phyloP scores from a whole-genome alignment of 1,140 invertebrate species.

The Sycobia sp. region DNA sequence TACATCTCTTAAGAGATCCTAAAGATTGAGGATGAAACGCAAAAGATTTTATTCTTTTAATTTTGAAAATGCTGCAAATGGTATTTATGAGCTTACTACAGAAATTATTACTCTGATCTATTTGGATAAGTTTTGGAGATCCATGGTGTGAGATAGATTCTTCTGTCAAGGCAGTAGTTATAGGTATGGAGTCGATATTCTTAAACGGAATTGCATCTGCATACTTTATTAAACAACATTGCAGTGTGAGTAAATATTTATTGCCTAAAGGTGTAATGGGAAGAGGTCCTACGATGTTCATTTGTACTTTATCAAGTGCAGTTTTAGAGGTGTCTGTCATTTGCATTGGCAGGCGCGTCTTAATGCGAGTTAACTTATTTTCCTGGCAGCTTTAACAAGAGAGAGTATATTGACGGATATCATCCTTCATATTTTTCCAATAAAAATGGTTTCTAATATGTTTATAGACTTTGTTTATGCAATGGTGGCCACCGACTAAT shows the following conservation, averaged over 20 bases:
- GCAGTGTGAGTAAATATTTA: constrained; percentile 45
- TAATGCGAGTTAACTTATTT: constrained; percentile 32
- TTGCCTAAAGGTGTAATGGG: constrained; percentile 37
- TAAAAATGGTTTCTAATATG: constrained; percentile 47
- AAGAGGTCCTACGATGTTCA: constrained; percentile 41
- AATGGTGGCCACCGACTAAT: constrained; percentile 41
- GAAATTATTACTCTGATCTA: constrained; percentile 45
- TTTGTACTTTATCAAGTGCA: constrained; percentile 35
- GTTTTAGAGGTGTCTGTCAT: constrained; percentile 36
- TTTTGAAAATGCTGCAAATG: constrained; percentile 39
- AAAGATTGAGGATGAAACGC: constrained; percentile 33
- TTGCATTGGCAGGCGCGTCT: constrained; percentile 29
- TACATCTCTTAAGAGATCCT: constrained; percentile 28
- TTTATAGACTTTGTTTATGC: constrained; percentile 46
- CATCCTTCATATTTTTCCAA: constrained; percentile 50
- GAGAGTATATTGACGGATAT: constrained; percentile 47
- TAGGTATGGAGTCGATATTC: constrained; percentile 36
- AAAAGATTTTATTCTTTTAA: constrained; percentile 23
- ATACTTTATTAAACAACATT: constrained; percentile 50
- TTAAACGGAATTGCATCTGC: constrained; percentile 37
- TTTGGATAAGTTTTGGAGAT: constrained; percentile 43
- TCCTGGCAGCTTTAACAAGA: constrained; percentile 45
- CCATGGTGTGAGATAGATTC: constrained; percentile 43
- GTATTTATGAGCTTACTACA: constrained; percentile 38
- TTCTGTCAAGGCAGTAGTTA: constrained; percentile 40